Conservation (phyloP, 2,888 invertebrate species). For the Macrosiphum euphorbiae region DNA sequence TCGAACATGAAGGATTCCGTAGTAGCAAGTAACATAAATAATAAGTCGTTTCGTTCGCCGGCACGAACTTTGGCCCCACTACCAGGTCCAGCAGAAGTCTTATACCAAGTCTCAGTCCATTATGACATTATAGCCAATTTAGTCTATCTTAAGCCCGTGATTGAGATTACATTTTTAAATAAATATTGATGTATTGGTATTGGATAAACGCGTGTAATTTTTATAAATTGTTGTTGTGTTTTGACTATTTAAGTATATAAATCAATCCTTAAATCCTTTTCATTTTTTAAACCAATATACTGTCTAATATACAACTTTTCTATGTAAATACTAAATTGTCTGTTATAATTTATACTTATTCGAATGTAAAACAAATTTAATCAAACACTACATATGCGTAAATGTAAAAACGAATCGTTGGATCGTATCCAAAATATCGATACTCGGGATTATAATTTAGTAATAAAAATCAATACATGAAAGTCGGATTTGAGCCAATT, state of each 20-base stretch:
- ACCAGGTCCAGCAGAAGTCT: too few species aligned
- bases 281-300: not conserved
- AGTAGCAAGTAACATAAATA: too few species aligned
- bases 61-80: too few species aligned
- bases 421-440: constrained; percentile 13
- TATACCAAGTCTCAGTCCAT: too few species aligned
- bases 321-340: not conserved
- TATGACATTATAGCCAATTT: too few species aligned
- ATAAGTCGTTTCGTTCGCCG: too few species aligned
- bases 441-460: constrained; percentile 20
- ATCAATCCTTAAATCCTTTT: not conserved
- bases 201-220: not conserved
- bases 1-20: too few species aligned
- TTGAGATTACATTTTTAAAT: too few species aligned
- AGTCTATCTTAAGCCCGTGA: too few species aligned
- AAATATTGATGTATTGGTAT: too few species aligned
- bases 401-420: constrained; percentile 24
- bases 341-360: not conserved
- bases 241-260: not conserved
- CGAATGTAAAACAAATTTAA: not conserved
- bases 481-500: constrained; percentile 25
- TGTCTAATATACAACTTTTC: not conserved
- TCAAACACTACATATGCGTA: constrained; percentile 9
- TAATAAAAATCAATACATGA: constrained; percentile 1
- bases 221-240: not conserved